Percentiles rank a stretch among this genome's conserved stretches.
phyloP scores from a whole-genome alignment of 2,113 vertebrate species.

The Microcebus murinus region DNA sequence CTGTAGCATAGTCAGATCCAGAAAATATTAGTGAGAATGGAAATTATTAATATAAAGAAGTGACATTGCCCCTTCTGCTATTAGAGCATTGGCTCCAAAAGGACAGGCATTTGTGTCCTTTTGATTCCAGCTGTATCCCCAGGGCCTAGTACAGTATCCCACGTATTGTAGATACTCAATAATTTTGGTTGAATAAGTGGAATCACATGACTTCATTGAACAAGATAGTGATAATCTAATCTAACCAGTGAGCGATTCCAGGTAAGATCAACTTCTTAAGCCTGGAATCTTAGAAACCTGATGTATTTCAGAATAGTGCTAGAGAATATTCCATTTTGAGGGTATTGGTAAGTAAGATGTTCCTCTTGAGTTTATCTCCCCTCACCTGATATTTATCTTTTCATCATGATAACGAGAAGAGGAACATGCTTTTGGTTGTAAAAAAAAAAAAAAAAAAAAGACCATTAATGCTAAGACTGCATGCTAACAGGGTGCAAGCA shows the following conservation, averaged over 20 bases:
- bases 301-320: not conserved
- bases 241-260: not conserved
- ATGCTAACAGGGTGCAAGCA: not conserved
- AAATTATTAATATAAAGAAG: not conserved
- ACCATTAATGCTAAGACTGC: not conserved
- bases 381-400: not conserved
- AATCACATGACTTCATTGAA: not conserved
- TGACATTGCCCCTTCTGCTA: not conserved
- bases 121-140: not conserved
- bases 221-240: not conserved
- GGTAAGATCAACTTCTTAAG: not conserved
- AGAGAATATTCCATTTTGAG: not conserved
- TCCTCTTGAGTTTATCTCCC: not conserved
- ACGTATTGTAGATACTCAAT: not conserved
- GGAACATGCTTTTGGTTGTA: not conserved
- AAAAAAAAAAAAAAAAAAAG: not conserved
- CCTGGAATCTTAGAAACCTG: not conserved
- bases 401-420: slow-evolving; percentile 1
- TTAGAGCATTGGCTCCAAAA: not conserved
- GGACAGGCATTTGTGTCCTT: not conserved
- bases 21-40: not conserved
- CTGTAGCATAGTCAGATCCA: not conserved
- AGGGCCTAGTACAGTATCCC: not conserved
- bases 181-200: not conserved
- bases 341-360: not conserved